A percentile compares a stretch with the other conserved stretches of the same genome.
These are phyloP conservation scores for Melinaea menophilus DNA, from an alignment of 2,888 invertebrate species.

Conservation along the genomic window DNA sequence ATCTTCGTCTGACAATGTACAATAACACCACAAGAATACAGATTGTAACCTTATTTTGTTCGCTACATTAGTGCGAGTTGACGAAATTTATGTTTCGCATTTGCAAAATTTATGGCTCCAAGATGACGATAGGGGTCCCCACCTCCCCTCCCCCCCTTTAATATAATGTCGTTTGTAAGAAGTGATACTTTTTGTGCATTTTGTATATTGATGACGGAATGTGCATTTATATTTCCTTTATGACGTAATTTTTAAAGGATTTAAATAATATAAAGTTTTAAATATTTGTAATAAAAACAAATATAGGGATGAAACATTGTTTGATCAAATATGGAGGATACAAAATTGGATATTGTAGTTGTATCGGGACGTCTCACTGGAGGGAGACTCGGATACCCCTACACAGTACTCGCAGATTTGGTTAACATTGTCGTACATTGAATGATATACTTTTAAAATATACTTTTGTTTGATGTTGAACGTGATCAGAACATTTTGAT, in stretches of 20 bases:
- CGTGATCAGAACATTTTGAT: too few species aligned
- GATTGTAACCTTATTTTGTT: slow-evolving; percentile 29
- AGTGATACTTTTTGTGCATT: slow-evolving; percentile 18
- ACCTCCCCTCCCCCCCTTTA: slow-evolving; percentile 23
- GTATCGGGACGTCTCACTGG: slow-evolving; percentile 58
- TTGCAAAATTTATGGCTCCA: slow-evolving; percentile 59
- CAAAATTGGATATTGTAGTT: slow-evolving; percentile 47
- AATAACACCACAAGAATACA: slow-evolving; percentile 26
- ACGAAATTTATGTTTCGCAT: slow-evolving; percentile 64
- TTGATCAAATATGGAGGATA: slow-evolving; percentile 38
- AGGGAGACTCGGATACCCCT: slow-evolving; percentile 51
- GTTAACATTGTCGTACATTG: slow-evolving; percentile 31
- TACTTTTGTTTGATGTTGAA: too few species aligned
- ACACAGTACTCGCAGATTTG: slow-evolving; percentile 40
- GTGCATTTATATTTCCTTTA: neutral
- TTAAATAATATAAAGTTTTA: too few species aligned
- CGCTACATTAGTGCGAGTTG: slow-evolving; percentile 60
- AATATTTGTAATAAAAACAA: neutral
- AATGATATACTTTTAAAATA: slow-evolving; percentile 29
- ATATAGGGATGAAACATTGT: slow-evolving; percentile 19
- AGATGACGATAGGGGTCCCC: slow-evolving; percentile 39
- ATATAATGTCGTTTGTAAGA: slow-evolving; percentile 29
- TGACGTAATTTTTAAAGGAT: too few species aligned
- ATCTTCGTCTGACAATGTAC: neutral
- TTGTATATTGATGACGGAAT: slow-evolving; percentile 8